These are phyloP conservation scores for Mico argentatus DNA, from an alignment of 2,797 vertebrate species.

Conservation along the genomic window DNA sequence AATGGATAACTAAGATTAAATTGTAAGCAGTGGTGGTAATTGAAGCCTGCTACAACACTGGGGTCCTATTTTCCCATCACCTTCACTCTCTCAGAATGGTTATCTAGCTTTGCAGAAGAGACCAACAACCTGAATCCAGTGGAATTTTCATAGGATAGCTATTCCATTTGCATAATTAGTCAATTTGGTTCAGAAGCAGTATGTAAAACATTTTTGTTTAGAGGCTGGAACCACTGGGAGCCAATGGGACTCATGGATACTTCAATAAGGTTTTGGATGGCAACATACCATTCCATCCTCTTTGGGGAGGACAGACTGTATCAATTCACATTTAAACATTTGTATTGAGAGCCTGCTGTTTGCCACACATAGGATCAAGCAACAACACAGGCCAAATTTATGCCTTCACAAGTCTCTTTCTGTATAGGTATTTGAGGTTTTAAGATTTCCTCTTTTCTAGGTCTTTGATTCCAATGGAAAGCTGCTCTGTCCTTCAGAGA, in stretches of 20 bases:
- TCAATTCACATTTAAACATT: not conserved
- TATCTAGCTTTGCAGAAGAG: not conserved
- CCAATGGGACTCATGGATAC: not conserved
- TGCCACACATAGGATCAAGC: not conserved
- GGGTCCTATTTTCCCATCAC: not conserved
- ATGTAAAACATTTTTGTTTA: not conserved
- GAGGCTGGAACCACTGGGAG: rapidly evolving
- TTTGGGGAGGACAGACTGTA: not conserved
- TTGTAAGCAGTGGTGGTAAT: not conserved
- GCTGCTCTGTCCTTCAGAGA: not conserved
- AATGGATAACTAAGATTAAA: not conserved
- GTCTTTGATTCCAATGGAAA: not conserved
- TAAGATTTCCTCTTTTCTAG: not conserved
- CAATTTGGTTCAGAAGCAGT: not conserved
- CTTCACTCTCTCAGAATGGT: not conserved
- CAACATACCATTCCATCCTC: not conserved
- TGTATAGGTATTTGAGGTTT: not conserved
- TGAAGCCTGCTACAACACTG: not conserved
- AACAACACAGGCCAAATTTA: not conserved
- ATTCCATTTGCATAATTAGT: not conserved
- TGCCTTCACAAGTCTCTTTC: not conserved
- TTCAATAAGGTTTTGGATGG: not conserved
- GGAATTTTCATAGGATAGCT: not conserved
- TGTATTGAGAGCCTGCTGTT: not conserved
- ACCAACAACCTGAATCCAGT: not conserved